phyloP scores from a whole-genome alignment of 2,113 vertebrate species.

The Zootoca vivipara region DNA sequence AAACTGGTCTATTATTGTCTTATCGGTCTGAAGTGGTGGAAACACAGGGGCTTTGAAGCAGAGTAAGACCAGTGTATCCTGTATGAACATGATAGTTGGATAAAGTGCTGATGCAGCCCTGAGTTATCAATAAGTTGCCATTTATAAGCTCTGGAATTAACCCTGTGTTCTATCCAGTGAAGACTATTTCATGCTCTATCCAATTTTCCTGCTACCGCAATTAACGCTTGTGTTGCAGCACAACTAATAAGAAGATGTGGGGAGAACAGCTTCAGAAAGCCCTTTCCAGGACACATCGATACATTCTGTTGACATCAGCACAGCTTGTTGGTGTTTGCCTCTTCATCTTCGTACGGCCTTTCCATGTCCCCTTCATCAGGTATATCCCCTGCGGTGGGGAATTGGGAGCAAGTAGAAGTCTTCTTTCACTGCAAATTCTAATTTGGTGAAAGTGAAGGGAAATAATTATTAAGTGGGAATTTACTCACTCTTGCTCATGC shows the following conservation, averaged over 20 bases:
- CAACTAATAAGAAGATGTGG: slow-evolving; percentile 84
- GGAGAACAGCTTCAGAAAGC: slow-evolving; percentile 84
- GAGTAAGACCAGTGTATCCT: background rate
- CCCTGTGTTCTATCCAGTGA: background rate
- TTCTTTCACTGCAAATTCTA: background rate
- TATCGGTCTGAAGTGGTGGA: background rate
- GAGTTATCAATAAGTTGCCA: background rate
- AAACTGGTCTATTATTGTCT: background rate
- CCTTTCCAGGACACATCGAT: slow-evolving; percentile 80
- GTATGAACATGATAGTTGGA: background rate
- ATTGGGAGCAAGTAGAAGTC: background rate
- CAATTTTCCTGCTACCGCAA: background rate
- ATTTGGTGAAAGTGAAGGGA: background rate
- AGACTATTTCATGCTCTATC: background rate
- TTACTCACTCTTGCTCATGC: background rate
- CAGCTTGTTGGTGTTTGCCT: slow-evolving; percentile 86
- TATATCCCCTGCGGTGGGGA: slow-evolving; percentile 39
- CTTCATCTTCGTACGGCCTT: slow-evolving; percentile 81
- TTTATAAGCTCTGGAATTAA: too few species aligned
- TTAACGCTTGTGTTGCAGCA: slow-evolving; percentile 69
- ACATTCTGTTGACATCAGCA: slow-evolving; percentile 81
- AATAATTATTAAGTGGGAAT: background rate
- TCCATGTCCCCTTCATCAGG: slow-evolving; percentile 83
- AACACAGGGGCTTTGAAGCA: background rate
- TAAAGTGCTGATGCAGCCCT: background rate